Base-by-base conservation (phyloP, 1,140 invertebrate genomes). In the Drosophila pandora region DNA sequence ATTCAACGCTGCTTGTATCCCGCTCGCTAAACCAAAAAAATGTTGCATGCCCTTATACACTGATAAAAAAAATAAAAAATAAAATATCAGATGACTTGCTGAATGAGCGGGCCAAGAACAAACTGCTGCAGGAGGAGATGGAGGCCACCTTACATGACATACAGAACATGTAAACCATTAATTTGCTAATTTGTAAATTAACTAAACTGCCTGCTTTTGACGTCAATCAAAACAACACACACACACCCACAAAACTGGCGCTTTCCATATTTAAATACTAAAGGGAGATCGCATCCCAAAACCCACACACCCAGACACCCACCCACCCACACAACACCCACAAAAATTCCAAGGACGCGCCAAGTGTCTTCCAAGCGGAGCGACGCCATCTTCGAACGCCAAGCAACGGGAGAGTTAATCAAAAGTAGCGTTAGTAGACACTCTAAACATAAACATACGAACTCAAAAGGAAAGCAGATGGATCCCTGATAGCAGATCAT, bases 121-220 rank as follows among this genome's bases (percentile, higher is more conserved):
- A 98, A 95, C 93, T 97, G 92, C 95, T 99, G 88, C 96, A 98
- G 93, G 97, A 98, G 92, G 99, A 99, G 93, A 99, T 99, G 97
- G 98, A 99, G 93, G 96, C 97, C 90, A 99, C 98, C 91, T 96
- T 99, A 93, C 97, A 99, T 95, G 98, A 99, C 94, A 98, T 99
- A 94, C 98, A 99, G 94, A 99, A 98, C 93, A 98, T 99, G 97
- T 99, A 97, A 96, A 95, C 65, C 63, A 58, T 48, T 62, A 90
- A 81, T 79, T 90, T 82, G 82, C 61, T 28, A 65, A 60, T 82
- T 57, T 88, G 83, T 82, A 82, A 87, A 87, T 85, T 70, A 90
- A 89, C 77, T 89, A 89, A 90, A 89, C 84, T 89, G 83, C 83
- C 83, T 89, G 79, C 84, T 88, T 88, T 88, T 88, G 83, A 87